Evolutionary conservation across 2,113 vertebrate species (phyloP), one percentile per base, ranked within the genome.

Genomic region (Eolophus roseicapilla): DNA sequence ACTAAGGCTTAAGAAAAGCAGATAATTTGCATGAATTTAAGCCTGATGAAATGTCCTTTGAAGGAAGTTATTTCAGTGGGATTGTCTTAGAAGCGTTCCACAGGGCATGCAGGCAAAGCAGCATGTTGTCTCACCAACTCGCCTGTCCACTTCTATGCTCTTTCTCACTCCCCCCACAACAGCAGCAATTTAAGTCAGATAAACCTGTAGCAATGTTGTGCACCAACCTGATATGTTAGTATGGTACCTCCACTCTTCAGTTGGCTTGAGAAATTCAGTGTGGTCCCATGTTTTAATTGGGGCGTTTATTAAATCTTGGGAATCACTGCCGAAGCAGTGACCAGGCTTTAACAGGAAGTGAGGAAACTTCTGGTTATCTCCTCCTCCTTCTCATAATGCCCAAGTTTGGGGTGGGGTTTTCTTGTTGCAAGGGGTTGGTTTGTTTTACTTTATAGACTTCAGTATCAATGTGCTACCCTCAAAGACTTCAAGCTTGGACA

Each of bases 41-140:
- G 47, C 59, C 33, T 28, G 16, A 17, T 35, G 57, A 35, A 59
- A 33, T 59, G 33, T 35, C 16, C 62, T 71, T n/a, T 23, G 31
- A 33, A 69, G 17, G 55, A 43, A 68, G 16, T 8, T 16, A 7
- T 33, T 64, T 69, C n/a, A 19, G n/a, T 46, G 52, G 35, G 55
- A 7, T 39, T 46, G 23, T 27, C 86, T 55, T 7, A 50, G 83
- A 57, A 29, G 18, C 7, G 17, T 64, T 87, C 75, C 15, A 3
- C 44, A 6, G 0, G 1, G 11, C 21, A 3, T 0, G 7, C 23
- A 35, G 74, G 18, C 73, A 41, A 2, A 70, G 62, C 3, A 0
- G 41, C 12, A 0, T 7, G 8, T 18, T 28, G 62, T n/a, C 39
- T 86, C 53, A 2, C 37, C 52, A 17, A 12, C 13, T 53, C 67